Evolutionary conservation across 2,113 vertebrate species (phyloP).

Genomic region (Scomber japonicus): DNA sequence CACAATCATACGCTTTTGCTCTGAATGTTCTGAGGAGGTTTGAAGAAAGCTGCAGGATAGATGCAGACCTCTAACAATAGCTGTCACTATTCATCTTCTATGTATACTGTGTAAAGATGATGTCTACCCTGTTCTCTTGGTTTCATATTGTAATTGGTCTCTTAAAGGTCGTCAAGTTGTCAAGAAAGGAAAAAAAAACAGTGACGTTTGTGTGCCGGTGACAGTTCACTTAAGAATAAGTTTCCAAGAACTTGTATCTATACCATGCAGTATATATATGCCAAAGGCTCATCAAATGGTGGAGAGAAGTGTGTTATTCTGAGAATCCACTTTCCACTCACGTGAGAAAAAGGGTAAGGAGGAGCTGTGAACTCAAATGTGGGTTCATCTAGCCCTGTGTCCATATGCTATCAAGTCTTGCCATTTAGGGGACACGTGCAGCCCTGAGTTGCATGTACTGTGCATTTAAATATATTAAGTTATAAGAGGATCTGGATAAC

Average conservation of each 20-base stretch:
- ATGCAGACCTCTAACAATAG: neutral
- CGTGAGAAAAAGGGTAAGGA: neutral
- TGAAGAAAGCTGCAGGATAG: no score
- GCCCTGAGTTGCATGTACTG: neutral
- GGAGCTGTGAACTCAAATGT: constrained; percentile 1
- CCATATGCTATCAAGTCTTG: neutral
- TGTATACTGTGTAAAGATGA: neutral
- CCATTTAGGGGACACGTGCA: neutral
- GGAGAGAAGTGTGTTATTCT: neutral
- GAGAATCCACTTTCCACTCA: constrained; percentile 17
- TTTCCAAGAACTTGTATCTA: no score
- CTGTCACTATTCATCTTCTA: neutral
- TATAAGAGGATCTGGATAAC: neutral
- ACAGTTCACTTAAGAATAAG: neutral
- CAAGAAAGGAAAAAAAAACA: neutral
- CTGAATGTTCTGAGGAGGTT: no score
- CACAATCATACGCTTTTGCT: no score
- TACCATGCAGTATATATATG: neutral
- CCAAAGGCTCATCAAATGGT: neutral
- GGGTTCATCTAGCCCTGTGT: constrained; percentile 16
- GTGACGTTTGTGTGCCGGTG: neutral
- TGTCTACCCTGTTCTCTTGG: neutral
- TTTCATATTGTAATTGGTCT: neutral
- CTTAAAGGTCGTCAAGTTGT: neutral
- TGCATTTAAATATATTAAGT: neutral